Evolutionary conservation across 1,140 invertebrate genomes (phyloP), one percentile per base, ranked within the genome.

Genomic region (Sitobion miscanthi): DNA sequence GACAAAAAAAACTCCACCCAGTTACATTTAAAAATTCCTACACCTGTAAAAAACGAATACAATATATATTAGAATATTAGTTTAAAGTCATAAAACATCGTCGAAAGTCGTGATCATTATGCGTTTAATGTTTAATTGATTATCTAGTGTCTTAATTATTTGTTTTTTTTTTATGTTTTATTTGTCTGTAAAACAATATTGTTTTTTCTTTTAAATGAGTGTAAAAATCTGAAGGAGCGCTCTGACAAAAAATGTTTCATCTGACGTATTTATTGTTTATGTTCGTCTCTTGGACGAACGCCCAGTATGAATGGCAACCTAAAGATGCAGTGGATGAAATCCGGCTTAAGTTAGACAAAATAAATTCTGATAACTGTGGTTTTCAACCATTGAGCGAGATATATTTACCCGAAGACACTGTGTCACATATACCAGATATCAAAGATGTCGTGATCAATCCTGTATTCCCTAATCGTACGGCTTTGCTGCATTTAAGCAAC

Each of bases 401-500:
- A 1, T 98, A 97, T 95, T 95, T 99, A 93, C 97, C 98, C 0
- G 96, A 96, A 85, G 97, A 98, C 94, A 96, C 97, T 0, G 97
- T 99, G 1, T 98, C 98, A 0, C 98, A 99, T 95, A 95, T 98
- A 88, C 99, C 99, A 0, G 98, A 99, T 94, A 98, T 99, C 94
- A 99, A 99, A 95, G 98, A 98, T 95, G 96, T 99, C 86, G 98
- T 99, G 94, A 98, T 99, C 42, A 99, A 99, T 95, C 98, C 98
- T 5, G 97, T 99, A 14, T 99, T 99, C 95, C 98, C 98, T 0
- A 99, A 99, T 95, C 96, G 99, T 94, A 99, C 99, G 0, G 97
- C 97, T 25, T 95, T 99, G 93, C 95, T 99, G 30, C 98, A 99
- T 96, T 95, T 99, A 93, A 99, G 99, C 95, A 99, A 99, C 95